Evolutionary conservation across 1,140 invertebrate species (phyloP), one percentile per base, ranked within the genome.

Genomic region (Metaphire vulgaris): DNA sequence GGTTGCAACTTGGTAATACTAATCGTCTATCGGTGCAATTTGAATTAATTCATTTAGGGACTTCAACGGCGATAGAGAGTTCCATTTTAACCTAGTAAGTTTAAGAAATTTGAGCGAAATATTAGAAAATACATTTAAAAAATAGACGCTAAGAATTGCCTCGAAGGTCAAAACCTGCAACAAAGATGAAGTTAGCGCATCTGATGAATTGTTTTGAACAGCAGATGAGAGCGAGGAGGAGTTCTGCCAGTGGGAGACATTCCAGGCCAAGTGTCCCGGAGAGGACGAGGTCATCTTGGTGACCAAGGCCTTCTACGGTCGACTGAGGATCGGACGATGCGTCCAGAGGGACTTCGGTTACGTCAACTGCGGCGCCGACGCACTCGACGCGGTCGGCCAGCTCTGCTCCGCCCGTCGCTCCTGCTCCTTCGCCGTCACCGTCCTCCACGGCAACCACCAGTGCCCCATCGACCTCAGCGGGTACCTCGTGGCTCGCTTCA

Each of bases 241-340:
- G 33, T 71, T 71, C 29, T 71, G 69, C 30, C 69, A 71, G 69
- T 71, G 69, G 69, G 69, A 71, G 29, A 33, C 26, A 6, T 71
- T 71, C 69, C 30, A 33, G 29, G 30, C 30, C 28, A n/a, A 30
- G 29, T 71, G 69, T 33, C 28, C 30, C 33, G 69, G n/a, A 0
- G 69, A 33, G 12, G 33, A 71, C 30, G 30, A 32, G 30, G 33
- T 71, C 30, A 26, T 71, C 28, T n/a, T 71, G n/a, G n/a, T 30
- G 69, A 32, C 69, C 1, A 56, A 56, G 41, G 69, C 69, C 69
- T 28, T 30, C 30, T 71, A 71, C 69, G 69, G 69, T 1, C 30
- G 69, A 31, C 1, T 30, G 69, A 71, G 69, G 12, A 26, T 29
- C 28, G 69, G 69, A 16, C 30, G 69, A 14, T 71, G 69, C 28